Evolutionary conservation across 92 coral and sea anemone genomes (phyloP).

Genomic region (Epizoanthus fatuus): DNA sequence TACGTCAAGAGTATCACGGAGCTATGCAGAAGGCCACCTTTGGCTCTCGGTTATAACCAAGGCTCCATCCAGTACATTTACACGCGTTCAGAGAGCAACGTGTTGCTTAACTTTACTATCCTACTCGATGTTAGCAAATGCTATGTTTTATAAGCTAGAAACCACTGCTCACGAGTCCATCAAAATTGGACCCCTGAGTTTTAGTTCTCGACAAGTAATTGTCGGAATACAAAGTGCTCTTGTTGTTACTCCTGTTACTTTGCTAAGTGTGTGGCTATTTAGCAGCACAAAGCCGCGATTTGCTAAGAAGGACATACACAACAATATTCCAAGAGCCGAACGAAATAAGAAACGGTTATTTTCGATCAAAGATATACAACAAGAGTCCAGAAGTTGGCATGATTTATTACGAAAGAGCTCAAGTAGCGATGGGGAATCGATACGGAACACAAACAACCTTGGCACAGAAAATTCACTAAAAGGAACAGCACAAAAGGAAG

Average conservation of each 20-base stretch:
- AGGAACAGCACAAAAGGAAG: background rate
- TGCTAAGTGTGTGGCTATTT: conserved; percentile 1
- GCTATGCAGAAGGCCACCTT: background rate
- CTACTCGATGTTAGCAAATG: conserved; percentile 21
- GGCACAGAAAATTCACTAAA: background rate
- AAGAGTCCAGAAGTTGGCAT: background rate
- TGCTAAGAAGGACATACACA: background rate
- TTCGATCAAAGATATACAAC: background rate
- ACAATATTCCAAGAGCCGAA: background rate
- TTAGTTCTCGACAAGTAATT: conserved; percentile 5
- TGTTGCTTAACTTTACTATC: conserved; percentile 14
- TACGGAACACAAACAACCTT: background rate
- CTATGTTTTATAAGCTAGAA: conserved; percentile 24
- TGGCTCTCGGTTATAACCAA: conserved; percentile 20
- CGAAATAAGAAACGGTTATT: background rate
- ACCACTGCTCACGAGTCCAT: background rate
- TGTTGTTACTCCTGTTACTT: conserved; percentile 1
- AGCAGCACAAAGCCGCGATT: background rate
- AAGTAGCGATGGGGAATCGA: no score
- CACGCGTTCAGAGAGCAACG: conserved; percentile 28
- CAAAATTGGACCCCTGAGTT: conserved; percentile 2
- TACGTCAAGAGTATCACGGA: background rate
- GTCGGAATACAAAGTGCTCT: conserved; percentile 26
- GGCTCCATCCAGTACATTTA: conserved; percentile 23
- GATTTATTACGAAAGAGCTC: background rate